phyloP scores from a whole-genome alignment of 2,888 invertebrate species.

The Uloborus plumipes region DNA sequence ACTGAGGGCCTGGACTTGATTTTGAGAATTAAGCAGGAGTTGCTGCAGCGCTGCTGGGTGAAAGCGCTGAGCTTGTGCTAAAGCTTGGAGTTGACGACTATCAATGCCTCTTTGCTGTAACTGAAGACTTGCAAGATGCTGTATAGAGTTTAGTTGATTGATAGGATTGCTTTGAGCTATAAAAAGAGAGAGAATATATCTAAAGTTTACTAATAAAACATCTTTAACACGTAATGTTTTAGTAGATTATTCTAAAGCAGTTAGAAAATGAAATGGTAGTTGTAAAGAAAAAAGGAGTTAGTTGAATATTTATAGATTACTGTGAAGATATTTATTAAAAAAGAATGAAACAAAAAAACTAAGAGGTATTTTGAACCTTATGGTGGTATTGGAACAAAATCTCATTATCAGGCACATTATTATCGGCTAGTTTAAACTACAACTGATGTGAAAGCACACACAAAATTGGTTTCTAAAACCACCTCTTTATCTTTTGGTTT shows the following conservation, averaged over 20 bases:
- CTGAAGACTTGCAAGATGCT: constrained; percentile 51
- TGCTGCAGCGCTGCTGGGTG: constrained; percentile 64
- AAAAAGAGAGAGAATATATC: background rate
- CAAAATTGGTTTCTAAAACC: too few relatives aligned
- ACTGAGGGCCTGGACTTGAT: constrained; percentile 44
- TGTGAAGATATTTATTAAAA: too few relatives aligned
- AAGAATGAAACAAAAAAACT: too few relatives aligned
- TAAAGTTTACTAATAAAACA: background rate
- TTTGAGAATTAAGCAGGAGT: constrained; percentile 57
- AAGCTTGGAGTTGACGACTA: constrained; percentile 48
- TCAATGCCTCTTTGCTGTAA: constrained; percentile 48
- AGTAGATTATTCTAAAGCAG: background rate
- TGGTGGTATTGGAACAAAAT: too few relatives aligned
- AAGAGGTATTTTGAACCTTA: too few relatives aligned
- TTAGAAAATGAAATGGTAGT: too few relatives aligned
- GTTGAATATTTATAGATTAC: too few relatives aligned
- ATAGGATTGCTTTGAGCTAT: constrained; percentile 43
- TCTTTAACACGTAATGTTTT: background rate
- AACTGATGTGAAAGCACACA: too few relatives aligned
- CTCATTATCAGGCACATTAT: too few relatives aligned
- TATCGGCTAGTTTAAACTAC: too few relatives aligned
- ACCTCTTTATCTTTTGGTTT: too few relatives aligned
- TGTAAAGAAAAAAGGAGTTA: too few relatives aligned
- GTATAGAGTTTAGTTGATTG: constrained; percentile 49
- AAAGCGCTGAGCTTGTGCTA: constrained; percentile 58